Base-by-base conservation (phyloP, 2,113 vertebrate genomes). In the Apteryx mantelli region DNA sequence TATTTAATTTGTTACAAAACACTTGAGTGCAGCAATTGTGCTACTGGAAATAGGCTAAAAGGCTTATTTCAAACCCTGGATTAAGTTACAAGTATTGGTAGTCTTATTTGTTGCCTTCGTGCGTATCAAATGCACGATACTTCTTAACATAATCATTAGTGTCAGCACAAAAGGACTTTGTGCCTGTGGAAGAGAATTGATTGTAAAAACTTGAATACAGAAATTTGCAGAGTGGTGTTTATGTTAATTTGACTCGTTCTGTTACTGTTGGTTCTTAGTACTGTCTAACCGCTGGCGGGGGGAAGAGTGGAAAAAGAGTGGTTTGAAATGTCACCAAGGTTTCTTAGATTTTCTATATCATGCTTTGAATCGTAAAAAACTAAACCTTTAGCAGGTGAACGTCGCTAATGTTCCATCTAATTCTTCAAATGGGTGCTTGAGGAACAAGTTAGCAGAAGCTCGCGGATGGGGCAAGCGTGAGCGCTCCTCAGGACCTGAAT, bases 61-160 rank as follows among this genome's bases (percentile, higher is more conserved):
- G 34, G 21, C 44, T 93, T 69, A 32, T 78, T 89, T 84, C 44
- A 60, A 91, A 93, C 81, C 69, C 71, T 84, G 64, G 81, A 81
- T 96, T 91, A 83, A 77, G 6, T 91, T 65, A 24, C 53, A 91
- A 36, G 70, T 91, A 61, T 8, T 46, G 11, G 7, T 69, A 52
- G 34, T 60, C 40, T 13, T 81, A 86, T 87, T 8, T 77, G 32
- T 64, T n/a, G 22, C 26, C 60, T 93, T 80, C 80, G 28, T 79
- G 46, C 1, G 0, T 52, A 36, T 60, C 48, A 40, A 0, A 0
- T 24, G 11, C 0, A 0, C 50, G 81, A 7, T 55, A 40, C 32
- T 32, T 85, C 85, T 86, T 66, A 82, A 56, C 70, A 30, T 20
- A 38, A 40, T 21, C 25, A 25, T 78, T 42, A 74, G 3, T 20